phyloP scores from a whole-genome alignment of 2,797 vertebrate species.

The Oreonectes daqikongensis region DNA sequence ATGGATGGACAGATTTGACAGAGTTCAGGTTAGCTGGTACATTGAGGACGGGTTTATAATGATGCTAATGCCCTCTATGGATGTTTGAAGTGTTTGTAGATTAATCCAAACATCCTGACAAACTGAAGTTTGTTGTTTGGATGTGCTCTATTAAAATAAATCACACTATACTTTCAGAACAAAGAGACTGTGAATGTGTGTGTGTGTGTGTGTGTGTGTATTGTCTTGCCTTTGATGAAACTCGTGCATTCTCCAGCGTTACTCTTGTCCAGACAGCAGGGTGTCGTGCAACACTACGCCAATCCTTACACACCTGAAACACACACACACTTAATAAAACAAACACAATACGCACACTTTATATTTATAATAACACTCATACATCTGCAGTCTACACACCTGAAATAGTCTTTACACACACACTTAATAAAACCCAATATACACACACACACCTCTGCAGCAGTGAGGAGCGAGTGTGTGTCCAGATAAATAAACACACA shows the following conservation, averaged over 20 bases:
- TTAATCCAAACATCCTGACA: too few species aligned
- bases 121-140: too few species aligned
- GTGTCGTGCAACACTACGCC: constrained; percentile 88
- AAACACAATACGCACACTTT: constrained; percentile 28
- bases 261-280: constrained; percentile 88
- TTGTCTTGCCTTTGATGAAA: constrained; percentile 83
- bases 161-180: too few species aligned
- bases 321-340: constrained; percentile 41
- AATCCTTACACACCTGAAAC: constrained; percentile 72
- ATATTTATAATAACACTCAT: constrained; percentile 10
- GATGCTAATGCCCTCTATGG: too few species aligned
- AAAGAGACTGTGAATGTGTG: too few species aligned
- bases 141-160: too few species aligned
- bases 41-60: too few species aligned
- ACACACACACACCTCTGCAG: constrained; percentile 80
- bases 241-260: constrained; percentile 83
- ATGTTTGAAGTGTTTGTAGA: too few species aligned
- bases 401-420: too few species aligned
- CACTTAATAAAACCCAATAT: not conserved
- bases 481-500: constrained; percentile 91
- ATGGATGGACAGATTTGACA: too few species aligned
- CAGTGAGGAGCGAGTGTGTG: constrained; percentile 78
- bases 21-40: too few species aligned
- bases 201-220: constrained; percentile 31
- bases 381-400: not conserved